phyloP scores from a whole-genome alignment of 2,888 invertebrate genomes.

The Drosophila engyochracea region DNA sequence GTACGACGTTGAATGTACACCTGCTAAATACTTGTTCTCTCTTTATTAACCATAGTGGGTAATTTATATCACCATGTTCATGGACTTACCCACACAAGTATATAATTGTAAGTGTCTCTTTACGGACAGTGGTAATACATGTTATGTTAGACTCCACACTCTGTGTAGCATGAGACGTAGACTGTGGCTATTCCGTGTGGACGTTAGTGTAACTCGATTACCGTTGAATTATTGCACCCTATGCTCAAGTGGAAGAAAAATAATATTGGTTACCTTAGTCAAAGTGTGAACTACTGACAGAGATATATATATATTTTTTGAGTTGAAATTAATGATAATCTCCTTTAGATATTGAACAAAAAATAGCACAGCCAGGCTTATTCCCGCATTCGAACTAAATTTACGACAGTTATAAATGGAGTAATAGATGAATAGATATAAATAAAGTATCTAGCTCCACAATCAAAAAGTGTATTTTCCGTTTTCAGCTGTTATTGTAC shows the following conservation, averaged over 20 bases:
- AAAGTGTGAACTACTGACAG: neutral
- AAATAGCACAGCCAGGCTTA: too few relatives aligned
- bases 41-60: constrained; percentile 34
- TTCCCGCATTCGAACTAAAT: neutral
- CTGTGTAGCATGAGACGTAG: constrained; percentile 24
- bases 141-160: constrained; percentile 26
- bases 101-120: constrained; percentile 40
- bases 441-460: neutral
- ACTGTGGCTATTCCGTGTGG: constrained; percentile 23
- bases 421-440: neutral
- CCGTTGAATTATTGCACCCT: constrained; percentile 49
- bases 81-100: constrained; percentile 28
- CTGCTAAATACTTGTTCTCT: constrained; percentile 51
- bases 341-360: neutral
- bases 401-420: neutral
- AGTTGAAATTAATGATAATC: neutral
- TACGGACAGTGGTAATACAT: constrained; percentile 32
- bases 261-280: neutral
- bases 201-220: constrained; percentile 54
- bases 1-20: constrained; percentile 65
- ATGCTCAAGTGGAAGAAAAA: neutral
- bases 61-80: constrained; percentile 47
- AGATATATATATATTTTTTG: neutral
- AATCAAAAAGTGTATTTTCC: neutral
- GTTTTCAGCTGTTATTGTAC: neutral